Evolutionary conservation across 2,888 invertebrate genomes (phyloP).

Genomic region (Chrysolina haemoptera): DNA sequence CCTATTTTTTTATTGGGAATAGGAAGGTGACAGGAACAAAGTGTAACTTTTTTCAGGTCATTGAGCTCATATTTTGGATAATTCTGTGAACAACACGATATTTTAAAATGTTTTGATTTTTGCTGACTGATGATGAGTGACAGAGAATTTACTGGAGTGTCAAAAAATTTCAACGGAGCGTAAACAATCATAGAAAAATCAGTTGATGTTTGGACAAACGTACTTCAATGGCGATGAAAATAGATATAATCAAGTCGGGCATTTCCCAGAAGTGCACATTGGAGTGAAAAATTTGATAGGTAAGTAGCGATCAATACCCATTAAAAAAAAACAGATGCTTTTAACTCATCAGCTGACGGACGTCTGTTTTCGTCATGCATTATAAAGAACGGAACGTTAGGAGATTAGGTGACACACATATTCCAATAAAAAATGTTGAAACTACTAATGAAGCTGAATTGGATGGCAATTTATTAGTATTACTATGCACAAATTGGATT

Average conservation of each 20-base stretch:
- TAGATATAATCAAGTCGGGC: not conserved
- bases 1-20: no score
- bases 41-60: no score
- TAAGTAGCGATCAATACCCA: not conserved
- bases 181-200: not conserved
- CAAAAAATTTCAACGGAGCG: no score
- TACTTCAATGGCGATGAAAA: not conserved
- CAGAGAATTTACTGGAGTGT: no score
- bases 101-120: no score
- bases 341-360: slow-evolving; percentile 17
- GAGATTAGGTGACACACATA: slow-evolving; percentile 12
- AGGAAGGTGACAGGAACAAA: no score
- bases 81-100: no score
- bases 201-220: not conserved
- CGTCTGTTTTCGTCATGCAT: slow-evolving; percentile 3
- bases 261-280: slow-evolving; percentile 4
- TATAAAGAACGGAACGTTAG: not conserved
- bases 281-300: slow-evolving; percentile 1
- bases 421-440: slow-evolving; percentile 1
- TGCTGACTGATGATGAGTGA: no score
- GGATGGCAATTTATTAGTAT: slow-evolving; percentile 2
- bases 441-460: not conserved
- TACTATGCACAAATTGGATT: slow-evolving; percentile 4
- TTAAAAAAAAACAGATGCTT: slow-evolving; percentile 13
- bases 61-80: no score